Evolutionary conservation across 2,888 invertebrate genomes (phyloP).

Genomic region (Matsumyia berberina): DNA sequence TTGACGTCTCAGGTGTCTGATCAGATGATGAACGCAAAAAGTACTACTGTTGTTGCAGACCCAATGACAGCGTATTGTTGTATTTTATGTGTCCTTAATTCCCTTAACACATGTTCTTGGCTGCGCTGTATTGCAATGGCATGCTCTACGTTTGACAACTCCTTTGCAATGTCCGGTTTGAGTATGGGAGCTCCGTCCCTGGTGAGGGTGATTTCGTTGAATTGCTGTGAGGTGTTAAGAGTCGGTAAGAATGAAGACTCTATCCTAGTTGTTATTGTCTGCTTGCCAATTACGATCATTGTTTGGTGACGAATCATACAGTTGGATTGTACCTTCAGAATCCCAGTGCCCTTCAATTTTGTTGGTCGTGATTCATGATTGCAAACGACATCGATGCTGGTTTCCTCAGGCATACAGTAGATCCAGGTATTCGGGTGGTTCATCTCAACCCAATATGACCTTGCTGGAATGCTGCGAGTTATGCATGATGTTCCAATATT

Average conservation of each 20-base stretch:
- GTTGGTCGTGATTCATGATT: not conserved
- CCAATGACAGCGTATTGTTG: too few species aligned
- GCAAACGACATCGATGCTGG: conserved; percentile 9
- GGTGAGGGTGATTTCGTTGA: not conserved
- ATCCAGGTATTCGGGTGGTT: conserved; percentile 6
- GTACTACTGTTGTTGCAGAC: too few species aligned
- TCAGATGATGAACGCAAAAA: too few species aligned
- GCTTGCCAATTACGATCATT: conserved; percentile 24
- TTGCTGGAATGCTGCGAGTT: conserved; percentile 2
- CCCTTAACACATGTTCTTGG: too few species aligned
- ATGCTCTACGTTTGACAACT: too few species aligned
- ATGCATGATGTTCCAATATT: not conserved
- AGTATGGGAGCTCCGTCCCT: too few species aligned
- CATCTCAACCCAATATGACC: conserved; percentile 6
- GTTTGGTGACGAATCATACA: conserved; percentile 19
- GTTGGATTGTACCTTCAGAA: not conserved
- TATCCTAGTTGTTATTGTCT: conserved; percentile 1
- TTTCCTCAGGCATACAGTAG: not conserved
- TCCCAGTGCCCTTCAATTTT: too few species aligned
- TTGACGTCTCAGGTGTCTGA: too few species aligned
- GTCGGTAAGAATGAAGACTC: conserved; percentile 18
- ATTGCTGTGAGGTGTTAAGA: conserved; percentile 2
- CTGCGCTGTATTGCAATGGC: too few species aligned
- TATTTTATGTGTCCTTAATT: too few species aligned
- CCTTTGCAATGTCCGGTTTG: too few species aligned